Base-by-base conservation (phyloP, 2,888 invertebrate genomes). In the Punctoribates punctum region DNA sequence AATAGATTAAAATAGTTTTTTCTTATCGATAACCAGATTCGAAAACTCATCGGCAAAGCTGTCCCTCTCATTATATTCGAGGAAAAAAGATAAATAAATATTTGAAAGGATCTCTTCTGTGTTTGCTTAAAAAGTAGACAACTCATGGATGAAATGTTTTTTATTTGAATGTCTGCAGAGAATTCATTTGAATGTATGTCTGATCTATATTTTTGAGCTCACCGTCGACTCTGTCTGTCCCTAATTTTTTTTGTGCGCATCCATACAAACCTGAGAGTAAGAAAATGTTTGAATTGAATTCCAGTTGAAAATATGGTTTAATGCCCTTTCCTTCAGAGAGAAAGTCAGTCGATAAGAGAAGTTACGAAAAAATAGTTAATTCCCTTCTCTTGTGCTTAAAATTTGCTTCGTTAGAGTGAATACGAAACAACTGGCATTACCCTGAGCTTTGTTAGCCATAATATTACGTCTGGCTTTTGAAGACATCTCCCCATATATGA, bases 291-390 rank as follows among this genome's bases (percentile, higher is more conserved):
- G 57, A 57, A 57, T 57, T 57, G 25, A 57, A 57, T 57, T 13
- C 42, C 42, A 42, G 42, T 42, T 11, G 42, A 57, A 57, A 57
- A 11, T 57, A 57, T 57, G 25, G 57, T 57, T 57, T 57, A 57
- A 57, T 57, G 57, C 25, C 57, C 57, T 57, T 25, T 23, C n/a
- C 25, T 25, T 23, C n/a, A 3, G 11, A 57, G 23, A 54, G 54
- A 57, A 25, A 23, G 25, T 23, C 57, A 25, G 57, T 57, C 51
- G 17, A 17, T n/a, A 20, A 17, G n/a, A 25, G 23, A 1, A 57
- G 57, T 57, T 8, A 25, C 11, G 20, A 20, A 20, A n/a, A 51
- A 51, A 51, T n/a, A n/a, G 51, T 6, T 20, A 51, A 51, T 20
- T 51, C n/a, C n/a, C 9, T 11, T 34, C 34, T 5, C 5, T 11